Evolutionary conservation across 2,888 invertebrate species (phyloP).

Genomic region (Hirtodrosophila alboralis): DNA sequence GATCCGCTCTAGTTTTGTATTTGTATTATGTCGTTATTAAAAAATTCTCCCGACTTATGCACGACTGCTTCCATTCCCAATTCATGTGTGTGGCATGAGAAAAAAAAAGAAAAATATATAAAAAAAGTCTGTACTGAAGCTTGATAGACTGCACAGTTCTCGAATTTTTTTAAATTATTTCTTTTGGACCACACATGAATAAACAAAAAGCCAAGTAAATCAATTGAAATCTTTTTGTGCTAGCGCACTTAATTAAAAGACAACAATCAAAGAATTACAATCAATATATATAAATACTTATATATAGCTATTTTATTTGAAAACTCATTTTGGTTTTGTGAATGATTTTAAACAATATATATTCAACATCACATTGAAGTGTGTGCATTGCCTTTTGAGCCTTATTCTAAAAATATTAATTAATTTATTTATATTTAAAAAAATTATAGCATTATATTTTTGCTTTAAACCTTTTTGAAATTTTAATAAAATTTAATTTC

Average conservation of each 20-base stretch:
- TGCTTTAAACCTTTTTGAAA: too few species aligned
- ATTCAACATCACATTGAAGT: too few species aligned
- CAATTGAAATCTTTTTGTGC: slow-evolving; percentile 63
- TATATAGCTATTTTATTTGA: not conserved
- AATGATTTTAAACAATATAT: too few species aligned
- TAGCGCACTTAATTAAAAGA: slow-evolving; percentile 58
- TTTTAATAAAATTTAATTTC: too few species aligned
- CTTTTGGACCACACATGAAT: slow-evolving; percentile 35
- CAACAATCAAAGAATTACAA: slow-evolving; percentile 19
- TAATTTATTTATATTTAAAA: too few species aligned
- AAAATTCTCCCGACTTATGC: slow-evolving; percentile 59
- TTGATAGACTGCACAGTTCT: slow-evolving; percentile 11
- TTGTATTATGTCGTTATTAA: slow-evolving; percentile 49
- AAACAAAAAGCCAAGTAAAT: slow-evolving; percentile 47
- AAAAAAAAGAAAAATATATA: too few species aligned
- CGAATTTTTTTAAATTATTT: slow-evolving; percentile 10
- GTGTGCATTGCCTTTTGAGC: too few species aligned
- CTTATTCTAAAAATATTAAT: too few species aligned
- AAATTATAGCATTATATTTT: too few species aligned
- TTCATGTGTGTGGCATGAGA: slow-evolving; percentile 40
- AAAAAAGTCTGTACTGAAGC: too few species aligned
- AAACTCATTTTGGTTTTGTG: too few species aligned
- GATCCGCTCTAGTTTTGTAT: slow-evolving; percentile 38
- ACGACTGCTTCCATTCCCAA: slow-evolving; percentile 55
- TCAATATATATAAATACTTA: not conserved